A percentile compares a stretch with the other conserved stretches of the same genome.
Evolutionary conservation across 2,888 invertebrate species (phyloP).

Genomic region (Coleophora flavipennella): DNA sequence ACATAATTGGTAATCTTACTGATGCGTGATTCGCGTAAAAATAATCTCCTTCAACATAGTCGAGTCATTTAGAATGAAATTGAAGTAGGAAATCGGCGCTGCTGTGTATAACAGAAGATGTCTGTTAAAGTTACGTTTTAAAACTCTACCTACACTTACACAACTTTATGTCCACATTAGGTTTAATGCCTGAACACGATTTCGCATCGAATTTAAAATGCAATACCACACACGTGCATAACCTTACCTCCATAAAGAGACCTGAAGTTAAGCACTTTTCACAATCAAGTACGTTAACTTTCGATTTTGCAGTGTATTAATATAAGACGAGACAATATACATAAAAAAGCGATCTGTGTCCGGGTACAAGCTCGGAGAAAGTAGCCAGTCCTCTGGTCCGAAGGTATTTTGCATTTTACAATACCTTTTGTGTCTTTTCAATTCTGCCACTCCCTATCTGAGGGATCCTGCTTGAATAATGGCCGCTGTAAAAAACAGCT

Average conservation of each 20-base stretch:
- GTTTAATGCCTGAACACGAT: slow-evolving; percentile 5
- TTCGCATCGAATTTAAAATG: too few relatives aligned
- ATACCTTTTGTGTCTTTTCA: slow-evolving; percentile 34
- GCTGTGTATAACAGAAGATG: too few relatives aligned
- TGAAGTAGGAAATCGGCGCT: too few relatives aligned
- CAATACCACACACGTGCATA: slow-evolving; percentile 17
- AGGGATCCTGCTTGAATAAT: slow-evolving; percentile 15
- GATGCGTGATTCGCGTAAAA: too few relatives aligned
- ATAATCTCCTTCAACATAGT: too few relatives aligned
- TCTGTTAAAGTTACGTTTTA: too few relatives aligned
- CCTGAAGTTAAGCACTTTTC: slow-evolving; percentile 49
- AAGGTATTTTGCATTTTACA: slow-evolving; percentile 33
- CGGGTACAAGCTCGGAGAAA: slow-evolving; percentile 56
- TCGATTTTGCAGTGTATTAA: slow-evolving; percentile 55
- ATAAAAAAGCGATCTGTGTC: slow-evolving; percentile 39
- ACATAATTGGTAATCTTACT: too few relatives aligned
- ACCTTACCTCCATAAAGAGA: slow-evolving; percentile 31
- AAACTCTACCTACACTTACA: slow-evolving; percentile 11
- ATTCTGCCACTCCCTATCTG: slow-evolving; percentile 28
- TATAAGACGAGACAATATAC: slow-evolving; percentile 54
- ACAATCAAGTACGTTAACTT: slow-evolving; percentile 47
- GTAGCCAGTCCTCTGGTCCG: slow-evolving; percentile 41
- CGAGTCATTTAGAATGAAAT: too few relatives aligned
- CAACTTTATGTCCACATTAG: too few relatives aligned
- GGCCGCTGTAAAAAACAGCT: too few relatives aligned